Conservation (phyloP, 2,797 vertebrate species). For the Pygocentrus nattereri region DNA sequence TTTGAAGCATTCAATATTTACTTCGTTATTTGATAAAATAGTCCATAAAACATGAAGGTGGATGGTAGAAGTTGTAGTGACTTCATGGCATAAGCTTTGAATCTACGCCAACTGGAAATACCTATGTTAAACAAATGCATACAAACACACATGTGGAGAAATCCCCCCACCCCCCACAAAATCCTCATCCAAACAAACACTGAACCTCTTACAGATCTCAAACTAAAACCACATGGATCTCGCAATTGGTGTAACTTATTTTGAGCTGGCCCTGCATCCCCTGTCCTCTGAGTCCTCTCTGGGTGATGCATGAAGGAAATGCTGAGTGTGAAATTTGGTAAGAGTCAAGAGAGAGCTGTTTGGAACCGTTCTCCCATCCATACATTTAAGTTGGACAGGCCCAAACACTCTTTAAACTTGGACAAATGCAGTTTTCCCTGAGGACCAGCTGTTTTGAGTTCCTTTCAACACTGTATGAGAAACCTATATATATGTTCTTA, state of each 20-base stretch:
- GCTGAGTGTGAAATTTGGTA: constrained; percentile 54
- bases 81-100: constrained; percentile 18
- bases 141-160: constrained; percentile 21
- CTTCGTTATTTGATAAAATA: no score
- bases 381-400: constrained; percentile 34
- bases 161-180: constrained; percentile 7
- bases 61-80: not conserved
- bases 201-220: constrained; percentile 48
- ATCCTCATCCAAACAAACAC: constrained; percentile 56
- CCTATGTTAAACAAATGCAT: constrained; percentile 43
- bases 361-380: constrained; percentile 46
- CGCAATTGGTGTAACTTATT: constrained; percentile 28
- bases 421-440: constrained; percentile 47
- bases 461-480: constrained; percentile 45
- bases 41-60: not conserved
- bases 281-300: constrained; percentile 37
- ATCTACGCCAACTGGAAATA: constrained; percentile 1
- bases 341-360: constrained; percentile 40
- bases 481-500: constrained; percentile 33
- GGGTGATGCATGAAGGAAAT: constrained; percentile 51
- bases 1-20: no score
- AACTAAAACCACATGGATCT: constrained; percentile 58
- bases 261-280: constrained; percentile 15
- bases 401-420: constrained; percentile 36
- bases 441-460: constrained; percentile 54